phyloP scores from a whole-genome alignment of 2,888 invertebrate species.

The Sarcophaga caerulescens region DNA sequence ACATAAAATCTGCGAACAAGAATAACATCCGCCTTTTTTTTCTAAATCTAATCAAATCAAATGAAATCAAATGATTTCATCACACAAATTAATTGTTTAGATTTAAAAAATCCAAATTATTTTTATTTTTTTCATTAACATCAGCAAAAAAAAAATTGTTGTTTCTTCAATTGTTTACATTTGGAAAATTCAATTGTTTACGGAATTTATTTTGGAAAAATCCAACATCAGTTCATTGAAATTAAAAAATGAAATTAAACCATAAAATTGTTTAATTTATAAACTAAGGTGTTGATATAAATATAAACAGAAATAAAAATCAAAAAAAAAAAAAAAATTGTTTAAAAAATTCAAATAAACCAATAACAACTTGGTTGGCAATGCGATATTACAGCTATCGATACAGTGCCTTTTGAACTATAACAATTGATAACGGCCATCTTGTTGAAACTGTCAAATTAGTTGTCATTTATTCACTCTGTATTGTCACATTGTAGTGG shows the following conservation, averaged over 20 bases:
- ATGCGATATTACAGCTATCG: too few species aligned
- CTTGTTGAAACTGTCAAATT: too few species aligned
- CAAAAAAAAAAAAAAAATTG: too few species aligned
- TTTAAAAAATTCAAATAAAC: too few species aligned
- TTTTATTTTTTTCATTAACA: background rate
- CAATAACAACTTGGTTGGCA: too few species aligned
- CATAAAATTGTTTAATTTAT: background rate
- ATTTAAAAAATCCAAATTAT: conserved; percentile 10
- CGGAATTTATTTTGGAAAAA: background rate
- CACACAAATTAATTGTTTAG: conserved; percentile 17
- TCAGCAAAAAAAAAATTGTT: background rate
- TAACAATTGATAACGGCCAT: too few species aligned
- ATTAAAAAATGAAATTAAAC: background rate
- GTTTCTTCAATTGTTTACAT: conserved; percentile 13
- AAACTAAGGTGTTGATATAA: background rate
- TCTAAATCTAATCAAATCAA: conserved; percentile 8
- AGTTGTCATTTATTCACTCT: too few species aligned
- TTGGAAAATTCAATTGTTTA: background rate
- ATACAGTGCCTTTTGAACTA: too few species aligned
- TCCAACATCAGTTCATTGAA: conserved; percentile 13
- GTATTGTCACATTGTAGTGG: too few species aligned
- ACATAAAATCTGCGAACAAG: too few species aligned
- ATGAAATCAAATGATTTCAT: conserved; percentile 1
- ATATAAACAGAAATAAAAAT: too few species aligned
- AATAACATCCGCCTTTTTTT: conserved; percentile 43